These are phyloP conservation scores for Dendrocopos noguchii DNA, from an alignment of 2,113 vertebrate genomes.

Conservation along the genomic window DNA sequence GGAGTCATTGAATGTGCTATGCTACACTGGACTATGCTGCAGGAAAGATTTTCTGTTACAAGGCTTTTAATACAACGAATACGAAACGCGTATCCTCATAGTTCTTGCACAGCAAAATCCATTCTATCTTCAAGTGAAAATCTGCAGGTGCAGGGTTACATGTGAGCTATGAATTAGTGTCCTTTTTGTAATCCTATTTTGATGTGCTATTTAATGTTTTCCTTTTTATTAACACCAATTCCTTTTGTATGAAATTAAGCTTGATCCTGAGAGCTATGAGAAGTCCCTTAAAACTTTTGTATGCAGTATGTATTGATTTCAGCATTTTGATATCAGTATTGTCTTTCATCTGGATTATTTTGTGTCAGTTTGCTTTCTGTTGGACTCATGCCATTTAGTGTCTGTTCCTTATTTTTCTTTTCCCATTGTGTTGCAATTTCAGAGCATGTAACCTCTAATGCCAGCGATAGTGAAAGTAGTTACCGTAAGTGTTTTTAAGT, in stretches of 20 bases:
- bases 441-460: constrained; percentile 98
- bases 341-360: constrained; percentile 70
- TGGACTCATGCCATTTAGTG: constrained; percentile 61
- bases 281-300: constrained; percentile 64
- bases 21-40: background rate
- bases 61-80: background rate
- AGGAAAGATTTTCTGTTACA: background rate
- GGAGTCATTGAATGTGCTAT: background rate
- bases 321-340: constrained; percentile 54
- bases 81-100: background rate
- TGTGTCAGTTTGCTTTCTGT: constrained; percentile 55
- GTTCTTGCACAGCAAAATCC: background rate
- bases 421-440: constrained; percentile 87
- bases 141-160: background rate
- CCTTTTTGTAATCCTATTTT: constrained; percentile 22
- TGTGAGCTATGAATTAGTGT: background rate
- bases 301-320: constrained; percentile 63
- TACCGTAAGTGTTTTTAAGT: constrained; percentile 93
- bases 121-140: background rate
- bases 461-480: constrained; percentile 99
- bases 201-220: constrained; percentile 44
- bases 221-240: constrained; percentile 60
- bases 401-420: constrained; percentile 81
- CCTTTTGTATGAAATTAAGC: constrained; percentile 53
- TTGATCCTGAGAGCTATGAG: constrained; percentile 61